A percentile compares a stretch with the other conserved stretches of the same genome.
Conservation (phyloP, 2,888 invertebrate species). For the Rugalucina vietnamica region DNA sequence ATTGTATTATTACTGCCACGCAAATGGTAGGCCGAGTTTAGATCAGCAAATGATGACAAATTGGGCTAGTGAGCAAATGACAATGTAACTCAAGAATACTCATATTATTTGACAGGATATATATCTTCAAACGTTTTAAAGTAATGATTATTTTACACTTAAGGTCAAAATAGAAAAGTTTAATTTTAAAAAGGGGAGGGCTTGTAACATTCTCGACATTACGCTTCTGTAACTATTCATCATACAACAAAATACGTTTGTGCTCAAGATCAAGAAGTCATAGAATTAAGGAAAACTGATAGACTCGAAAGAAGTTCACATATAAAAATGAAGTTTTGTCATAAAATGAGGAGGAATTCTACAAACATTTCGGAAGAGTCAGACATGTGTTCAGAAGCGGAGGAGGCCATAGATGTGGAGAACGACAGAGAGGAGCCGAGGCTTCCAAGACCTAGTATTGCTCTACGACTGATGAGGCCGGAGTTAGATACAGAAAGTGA, state of each 20-base stretch:
- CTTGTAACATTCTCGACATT: background rate
- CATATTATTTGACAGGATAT: conserved; percentile 15
- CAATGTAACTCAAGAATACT: conserved; percentile 6
- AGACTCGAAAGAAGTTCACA: background rate
- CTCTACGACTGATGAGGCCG: background rate
- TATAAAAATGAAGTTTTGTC: conserved; percentile 4
- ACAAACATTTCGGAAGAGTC: conserved; percentile 55
- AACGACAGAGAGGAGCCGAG: background rate
- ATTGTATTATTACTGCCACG: background rate
- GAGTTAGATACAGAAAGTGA: background rate
- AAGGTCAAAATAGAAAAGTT: conserved; percentile 5
- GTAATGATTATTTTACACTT: conserved; percentile 13
- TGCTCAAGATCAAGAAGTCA: background rate
- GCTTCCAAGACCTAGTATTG: background rate
- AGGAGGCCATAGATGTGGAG: conserved; percentile 53
- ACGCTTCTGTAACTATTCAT: background rate
- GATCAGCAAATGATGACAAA: background rate
- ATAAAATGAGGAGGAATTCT: conserved; percentile 46
- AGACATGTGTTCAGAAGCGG: conserved; percentile 48
- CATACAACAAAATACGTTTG: background rate
- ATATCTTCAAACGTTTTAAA: conserved; percentile 16
- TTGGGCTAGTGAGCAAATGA: conserved; percentile 7
- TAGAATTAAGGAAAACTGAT: background rate
- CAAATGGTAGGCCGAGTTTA: conserved; percentile 13
- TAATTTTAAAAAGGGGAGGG: background rate